A percentile compares a stretch with the other conserved stretches of the same genome.
Conservation (phyloP, 2,888 invertebrate species). For the Sepiola atlantica region DNA sequence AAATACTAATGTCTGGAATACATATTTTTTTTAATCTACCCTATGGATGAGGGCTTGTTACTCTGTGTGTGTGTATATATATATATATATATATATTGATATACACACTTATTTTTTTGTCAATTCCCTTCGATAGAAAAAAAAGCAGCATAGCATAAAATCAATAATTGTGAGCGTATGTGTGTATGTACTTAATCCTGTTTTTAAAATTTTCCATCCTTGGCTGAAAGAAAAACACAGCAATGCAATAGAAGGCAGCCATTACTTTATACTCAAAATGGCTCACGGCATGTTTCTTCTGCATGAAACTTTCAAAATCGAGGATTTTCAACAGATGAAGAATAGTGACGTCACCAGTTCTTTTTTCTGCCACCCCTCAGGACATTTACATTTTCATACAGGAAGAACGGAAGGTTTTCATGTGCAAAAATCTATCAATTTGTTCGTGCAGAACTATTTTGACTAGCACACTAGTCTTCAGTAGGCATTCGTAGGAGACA, state of each 20-base stretch:
- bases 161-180: neutral
- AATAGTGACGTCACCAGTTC: conserved; percentile 10
- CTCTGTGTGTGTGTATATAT: no score
- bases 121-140: neutral
- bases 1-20: no score
- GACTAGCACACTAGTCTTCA: neutral
- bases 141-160: neutral
- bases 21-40: no score
- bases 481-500: neutral
- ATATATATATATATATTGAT: neutral
- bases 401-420: neutral
- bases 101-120: neutral
- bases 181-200: neutral
- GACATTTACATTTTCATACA: neutral
- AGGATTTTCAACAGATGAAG: conserved; percentile 32
- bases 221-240: neutral
- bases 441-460: neutral
- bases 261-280: neutral
- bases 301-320: neutral
- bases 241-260: neutral
- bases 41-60: no score
- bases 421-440: neutral
- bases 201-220: neutral
- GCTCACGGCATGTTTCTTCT: conserved; percentile 5
- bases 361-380: neutral